Percentiles rank a stretch among this genome's conserved stretches.
Evolutionary conservation across 1,140 invertebrate species (phyloP).

Genomic region (Euura saliciscinereae): DNA sequence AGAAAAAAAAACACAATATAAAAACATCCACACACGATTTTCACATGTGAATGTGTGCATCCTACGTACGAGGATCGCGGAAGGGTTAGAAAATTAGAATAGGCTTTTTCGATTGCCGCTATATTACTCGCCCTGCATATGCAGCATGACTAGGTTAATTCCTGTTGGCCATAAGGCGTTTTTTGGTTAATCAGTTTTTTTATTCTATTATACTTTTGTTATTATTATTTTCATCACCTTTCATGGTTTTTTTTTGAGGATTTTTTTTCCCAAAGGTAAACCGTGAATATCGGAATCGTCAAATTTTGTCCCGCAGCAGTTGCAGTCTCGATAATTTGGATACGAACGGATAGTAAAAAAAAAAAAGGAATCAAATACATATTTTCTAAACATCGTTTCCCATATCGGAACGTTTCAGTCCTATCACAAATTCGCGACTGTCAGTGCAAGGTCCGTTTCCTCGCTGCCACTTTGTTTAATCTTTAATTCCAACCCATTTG

Average conservation of each 20-base stretch:
- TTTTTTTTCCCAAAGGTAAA: background rate
- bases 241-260: constrained; percentile 15
- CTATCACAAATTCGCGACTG: too few relatives aligned
- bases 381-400: too few relatives aligned
- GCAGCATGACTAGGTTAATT: constrained; percentile 53
- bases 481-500: constrained; percentile 56
- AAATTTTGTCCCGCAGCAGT: too few relatives aligned
- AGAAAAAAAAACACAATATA: constrained; percentile 17
- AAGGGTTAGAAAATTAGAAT: constrained; percentile 51
- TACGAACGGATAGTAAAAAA: too few relatives aligned
- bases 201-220: constrained; percentile 10
- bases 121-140: constrained; percentile 42
- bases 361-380: too few relatives aligned
- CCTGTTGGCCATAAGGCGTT: constrained; percentile 46
- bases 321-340: too few relatives aligned
- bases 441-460: background rate
- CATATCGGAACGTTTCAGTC: too few relatives aligned
- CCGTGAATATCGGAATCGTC: too few relatives aligned
- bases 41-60: background rate
- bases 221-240: constrained; percentile 21
- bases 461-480: constrained; percentile 46
- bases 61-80: constrained; percentile 22
- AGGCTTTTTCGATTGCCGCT: constrained; percentile 31
- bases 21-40: background rate
- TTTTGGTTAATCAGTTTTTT: constrained; percentile 28